Base-by-base conservation (phyloP, 1,140 invertebrate genomes). In the Papilio xuthus region DNA sequence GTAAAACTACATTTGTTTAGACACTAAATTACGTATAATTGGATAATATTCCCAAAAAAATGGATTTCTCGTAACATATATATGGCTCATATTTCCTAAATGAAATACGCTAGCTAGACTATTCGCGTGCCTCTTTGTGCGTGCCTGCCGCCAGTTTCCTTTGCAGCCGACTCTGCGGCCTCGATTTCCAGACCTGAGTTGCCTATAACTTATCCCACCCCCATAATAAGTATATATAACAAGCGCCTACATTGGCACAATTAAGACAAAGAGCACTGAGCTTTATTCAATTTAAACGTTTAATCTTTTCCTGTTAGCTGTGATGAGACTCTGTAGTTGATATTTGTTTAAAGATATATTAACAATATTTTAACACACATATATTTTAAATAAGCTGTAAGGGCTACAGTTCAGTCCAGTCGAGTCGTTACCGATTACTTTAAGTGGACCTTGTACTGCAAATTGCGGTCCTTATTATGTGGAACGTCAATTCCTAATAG, bases 111-210 rank as follows among this genome's bases (percentile, higher is more conserved):
- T 77, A 78, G 77, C 72, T 79, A 81, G 84, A 85, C 80, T 86
- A 87, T 83, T 90, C 81, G 84, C 87, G 88, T 91, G 90, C 84
- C 85, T 86, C 84, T 83, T 79, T 70, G 84, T 90, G 90, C 90
- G 90, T 91, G 90, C 82, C 78, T 81, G 44, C 63, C 71, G 86
- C 81, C 87, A 88, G 89, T 91, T 91, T 89, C 86, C 86, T 84
- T 79, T 78, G 84, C 86, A 85, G 84, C 85, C 89, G 88, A 85
- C 88, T 78, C 72, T 82, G 81, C 82, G 89, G 82, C 89, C 90
- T 91, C 88, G 84, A 89, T 89, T 89, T 86, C 85, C 85, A 88
- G 78, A 83, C 83, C 86, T 89, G 85, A 86, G 86, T 81, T 83
- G 80, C 70, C 87, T 84, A 84, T 90, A 89, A 89, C 80, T 90